Base-by-base conservation (phyloP, 2,888 invertebrate species). In the Crioceris asparagi region DNA sequence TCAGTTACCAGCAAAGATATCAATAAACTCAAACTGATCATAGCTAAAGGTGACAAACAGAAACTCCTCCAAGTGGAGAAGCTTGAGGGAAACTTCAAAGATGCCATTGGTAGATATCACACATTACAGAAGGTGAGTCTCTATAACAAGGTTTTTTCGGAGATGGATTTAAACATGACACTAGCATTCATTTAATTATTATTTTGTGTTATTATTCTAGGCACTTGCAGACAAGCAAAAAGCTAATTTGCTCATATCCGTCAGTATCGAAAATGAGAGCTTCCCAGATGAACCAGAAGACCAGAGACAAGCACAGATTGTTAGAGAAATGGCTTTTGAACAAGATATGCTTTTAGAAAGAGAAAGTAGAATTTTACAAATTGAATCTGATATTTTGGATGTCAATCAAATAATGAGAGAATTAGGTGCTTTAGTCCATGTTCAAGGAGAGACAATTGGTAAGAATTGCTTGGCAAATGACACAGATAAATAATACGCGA, bases 11-110 rank as follows among this genome's bases (percentile, higher is more conserved):
- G 79, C 29, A 75, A 77, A 49, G 80, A 83, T 54, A 70, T 88
- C 31, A 75, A 79, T 48, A 72, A 80, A 41, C 66, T 88, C 16
- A 80, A 79, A 23, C 72, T 73, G 6, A 70, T 83, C 16, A 79
- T 81, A 35, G 69, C 79, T 10, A 72, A 75, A 44, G 80, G 80
- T 0, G 81, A 84, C 58, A 83, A 83, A 50, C 79, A 82, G 40
- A 83, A 85, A 59, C 84, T 82, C 56, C 65, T 92, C 45, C 87
- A 90, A 62, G 75, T 86, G 36, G 87, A 87, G 51, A 76, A 86
- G 53, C 71, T 92, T 10, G 84, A 83, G 8, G 80, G 79, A 50
- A 84, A 85, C 52, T 92, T 91, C 60, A 75, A 77, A 46, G 83
- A 83, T 47, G 77, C 86, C 2, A 71, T 91, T 2, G 52, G 45